These are phyloP conservation scores for Mus spretus DNA, from an alignment of 2,797 vertebrate genomes.

Conservation along the genomic window DNA sequence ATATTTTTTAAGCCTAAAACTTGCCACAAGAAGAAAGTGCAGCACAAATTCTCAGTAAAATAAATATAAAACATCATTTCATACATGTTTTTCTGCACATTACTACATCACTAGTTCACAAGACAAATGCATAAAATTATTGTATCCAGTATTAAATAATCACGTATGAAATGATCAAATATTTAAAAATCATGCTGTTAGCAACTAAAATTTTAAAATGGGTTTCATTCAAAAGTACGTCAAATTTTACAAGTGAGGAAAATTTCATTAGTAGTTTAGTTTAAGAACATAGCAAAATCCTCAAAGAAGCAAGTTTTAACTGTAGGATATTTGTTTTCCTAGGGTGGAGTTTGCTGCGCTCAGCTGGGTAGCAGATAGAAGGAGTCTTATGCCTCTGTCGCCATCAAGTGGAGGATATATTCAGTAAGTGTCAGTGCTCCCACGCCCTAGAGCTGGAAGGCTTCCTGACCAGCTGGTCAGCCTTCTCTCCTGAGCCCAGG, in stretches of 20 bases:
- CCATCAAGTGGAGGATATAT: slow-evolving; percentile 81
- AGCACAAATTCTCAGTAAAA: neutral
- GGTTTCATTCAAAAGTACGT: neutral
- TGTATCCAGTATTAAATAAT: neutral
- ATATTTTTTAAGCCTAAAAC: neutral
- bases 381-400: slow-evolving; percentile 74
- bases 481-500: neutral
- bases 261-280: neutral
- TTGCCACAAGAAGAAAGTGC: neutral
- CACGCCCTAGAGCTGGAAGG: neutral
- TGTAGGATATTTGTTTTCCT: neutral
- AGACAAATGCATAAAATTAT: neutral
- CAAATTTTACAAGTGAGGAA: neutral
- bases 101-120: neutral
- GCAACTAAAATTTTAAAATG: slow-evolving; percentile 3
- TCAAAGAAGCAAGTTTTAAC: neutral
- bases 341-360: too few species aligned
- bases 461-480: neutral
- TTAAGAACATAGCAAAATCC: slow-evolving; percentile 21
- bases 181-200: neutral
- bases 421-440: slow-evolving; percentile 3
- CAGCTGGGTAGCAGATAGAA: neutral
- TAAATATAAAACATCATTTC: neutral
- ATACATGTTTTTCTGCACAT: neutral
- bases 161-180: neutral